Evolutionary conservation across 2,888 invertebrate genomes (phyloP), one percentile per base, ranked within the genome.

Genomic region (Scrobipalpa costella): DNA sequence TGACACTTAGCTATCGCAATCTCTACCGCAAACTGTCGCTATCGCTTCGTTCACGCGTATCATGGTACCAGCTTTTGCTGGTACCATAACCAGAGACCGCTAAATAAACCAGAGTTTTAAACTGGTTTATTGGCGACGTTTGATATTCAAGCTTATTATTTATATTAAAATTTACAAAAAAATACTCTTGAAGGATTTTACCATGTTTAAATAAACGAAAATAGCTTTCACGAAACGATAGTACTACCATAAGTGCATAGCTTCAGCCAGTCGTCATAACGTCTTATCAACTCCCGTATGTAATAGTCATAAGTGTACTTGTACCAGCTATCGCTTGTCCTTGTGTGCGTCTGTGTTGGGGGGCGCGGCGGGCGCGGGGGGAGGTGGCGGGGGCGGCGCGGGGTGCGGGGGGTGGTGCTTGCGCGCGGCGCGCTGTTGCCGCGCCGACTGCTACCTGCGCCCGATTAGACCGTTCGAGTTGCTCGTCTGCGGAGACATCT

Each of bases 391-490:
- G 68, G 68, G 68, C 71, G 63, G 68, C 67, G 72, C 63, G 68
- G 62, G 64, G 52, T 71, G 40, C 65, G 69, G 44, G 57, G 68
- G 61, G 69, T 74, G 71, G 74, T 71, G 68, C 76, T 67, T 67
- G 68, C 64, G 66, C 72, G 66, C 73, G 73, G 69, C 74, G 68
- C 74, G 71, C 64, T 70, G 65, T 73, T 73, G 79, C 75, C 66
- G 69, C 47, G 69, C 68, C 73, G 68, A 66, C 92, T 94, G 95
- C 95, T 95, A 97, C 96, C 97, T 96, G 84, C 96, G 94, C 80
- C 95, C 94, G 80, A 96, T 95, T 73, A 97, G 92, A 63, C 97
- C 97, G 91, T 97, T 97, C 78, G 95, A 94, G 85, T 92, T 93
- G 78, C 94, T 92, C 79, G 93, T 93, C 81, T 95, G 93, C 66